Base-by-base conservation (phyloP, 2,113 vertebrate species). In the Alligator mississippiensis region DNA sequence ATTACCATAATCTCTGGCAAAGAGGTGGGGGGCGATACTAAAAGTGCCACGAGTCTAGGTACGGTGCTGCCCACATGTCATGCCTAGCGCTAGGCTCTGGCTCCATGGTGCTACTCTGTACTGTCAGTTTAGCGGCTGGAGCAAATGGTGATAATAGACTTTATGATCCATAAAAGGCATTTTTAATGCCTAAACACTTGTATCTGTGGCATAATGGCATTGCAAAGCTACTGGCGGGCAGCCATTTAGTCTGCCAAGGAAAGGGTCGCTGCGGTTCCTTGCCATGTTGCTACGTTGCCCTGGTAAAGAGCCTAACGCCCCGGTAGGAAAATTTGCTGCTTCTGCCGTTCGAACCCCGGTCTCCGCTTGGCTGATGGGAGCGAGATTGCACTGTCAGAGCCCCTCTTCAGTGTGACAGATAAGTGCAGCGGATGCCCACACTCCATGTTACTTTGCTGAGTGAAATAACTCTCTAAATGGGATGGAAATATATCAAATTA, bases 121-220 rank as follows among this genome's bases (percentile, higher is more conserved):
- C 6, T 2, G 60, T 81, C 38, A 60, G n/a, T 78, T 72, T 57
- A 17, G 84, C 10, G 74, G 4, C 88, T 57, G 57, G 9, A 4
- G 88, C 0, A 1, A 79, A 78, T 1, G 1, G 74, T 15, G 79
- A 59, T 63, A 76, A 88, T 61, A 77, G 88, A 63, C 70, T 85
- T 82, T 79, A 82, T 85, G 82, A 88, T 63, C 85, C 88, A 85
- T 82, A 90, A 90, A 87, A 92, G 74, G 64, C 90, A 90, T 79
- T 74, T 77, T 92, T 55, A 79, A 82, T 80, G 88, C 82, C 80
- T 63, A 64, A 76, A 47, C 77, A 76, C 87, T 82, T 70, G 91
- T 88, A 79, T 58, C 77, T 16, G 72, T 38, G 82, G 90, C 55
- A 81, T 55, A 79, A 82, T 24, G 74, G 85, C 74, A 79, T 63